Percentiles rank a stretch among this genome's conserved stretches.
Evolutionary conservation across 2,113 vertebrate genomes (phyloP).

Genomic region (Pachyramphus minor): DNA sequence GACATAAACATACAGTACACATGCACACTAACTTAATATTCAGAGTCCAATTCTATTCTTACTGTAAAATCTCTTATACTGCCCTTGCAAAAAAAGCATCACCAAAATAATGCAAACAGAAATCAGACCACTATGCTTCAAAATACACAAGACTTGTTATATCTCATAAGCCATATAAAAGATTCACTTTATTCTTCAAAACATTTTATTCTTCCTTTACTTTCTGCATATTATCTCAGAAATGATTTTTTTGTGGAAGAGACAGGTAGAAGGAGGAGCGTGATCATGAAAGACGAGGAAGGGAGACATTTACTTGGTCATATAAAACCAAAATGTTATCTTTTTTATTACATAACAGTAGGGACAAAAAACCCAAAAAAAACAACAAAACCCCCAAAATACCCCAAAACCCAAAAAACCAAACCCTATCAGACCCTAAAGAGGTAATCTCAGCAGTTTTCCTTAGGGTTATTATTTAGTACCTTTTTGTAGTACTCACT

Average conservation of each 20-base stretch:
- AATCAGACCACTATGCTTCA: background rate
- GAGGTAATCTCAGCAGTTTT: background rate
- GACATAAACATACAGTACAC: background rate
- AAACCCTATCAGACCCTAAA: background rate
- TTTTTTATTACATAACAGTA: background rate
- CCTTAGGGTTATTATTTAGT: background rate
- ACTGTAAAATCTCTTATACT: background rate
- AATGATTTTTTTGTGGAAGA: background rate
- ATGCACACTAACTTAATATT: background rate
- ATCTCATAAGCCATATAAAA: background rate
- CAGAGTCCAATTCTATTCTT: background rate
- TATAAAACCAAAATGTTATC: background rate
- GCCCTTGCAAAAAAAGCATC: fast-evolving
- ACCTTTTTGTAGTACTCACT: background rate
- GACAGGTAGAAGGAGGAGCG: background rate
- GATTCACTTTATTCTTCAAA: background rate
- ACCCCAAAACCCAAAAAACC: fast-evolving
- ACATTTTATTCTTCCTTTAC: background rate
- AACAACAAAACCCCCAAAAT: fast-evolving
- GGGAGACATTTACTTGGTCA: background rate
- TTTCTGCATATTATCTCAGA: background rate
- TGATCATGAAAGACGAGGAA: background rate
- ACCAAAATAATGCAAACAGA: background rate
- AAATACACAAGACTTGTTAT: background rate
- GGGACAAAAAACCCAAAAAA: fast-evolving